These are phyloP conservation scores for Sardinella longiceps DNA, from an alignment of 2,797 vertebrate species.

Conservation along the genomic window DNA sequence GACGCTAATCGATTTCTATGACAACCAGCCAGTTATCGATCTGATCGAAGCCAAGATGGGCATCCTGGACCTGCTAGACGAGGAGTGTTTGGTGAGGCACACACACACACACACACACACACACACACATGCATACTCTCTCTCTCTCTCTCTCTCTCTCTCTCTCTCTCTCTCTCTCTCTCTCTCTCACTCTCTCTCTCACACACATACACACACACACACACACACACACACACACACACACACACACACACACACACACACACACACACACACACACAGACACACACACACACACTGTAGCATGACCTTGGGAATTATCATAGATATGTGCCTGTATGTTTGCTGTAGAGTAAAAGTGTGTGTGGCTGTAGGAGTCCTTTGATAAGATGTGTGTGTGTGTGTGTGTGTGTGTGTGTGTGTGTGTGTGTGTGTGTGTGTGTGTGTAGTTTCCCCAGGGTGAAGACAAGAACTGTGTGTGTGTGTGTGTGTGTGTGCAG, in stretches of 20 bases:
- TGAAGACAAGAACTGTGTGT: too few relatives aligned
- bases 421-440: too few relatives aligned
- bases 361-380: background rate
- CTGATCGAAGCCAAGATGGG: slow-evolving; percentile 98
- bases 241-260: background rate
- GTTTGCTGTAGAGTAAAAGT: background rate
- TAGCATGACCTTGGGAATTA: background rate
- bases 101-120: background rate
- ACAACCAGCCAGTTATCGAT: slow-evolving; percentile 96
- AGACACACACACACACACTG: background rate
- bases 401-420: background rate
- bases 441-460: too few relatives aligned
- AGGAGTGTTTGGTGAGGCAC: slow-evolving; percentile 91
- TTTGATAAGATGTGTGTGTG: too few relatives aligned
- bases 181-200: too few relatives aligned
- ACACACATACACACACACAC: background rate
- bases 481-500: background rate
- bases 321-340: background rate
- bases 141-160: too few relatives aligned
- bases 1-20: slow-evolving; percentile 97
- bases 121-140: background rate
- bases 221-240: background rate
- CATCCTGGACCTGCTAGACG: slow-evolving; percentile 93
- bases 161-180: too few relatives aligned
- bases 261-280: too few relatives aligned